Conservation (phyloP, 2,113 vertebrate species). For the Pristiophorus japonicus region DNA sequence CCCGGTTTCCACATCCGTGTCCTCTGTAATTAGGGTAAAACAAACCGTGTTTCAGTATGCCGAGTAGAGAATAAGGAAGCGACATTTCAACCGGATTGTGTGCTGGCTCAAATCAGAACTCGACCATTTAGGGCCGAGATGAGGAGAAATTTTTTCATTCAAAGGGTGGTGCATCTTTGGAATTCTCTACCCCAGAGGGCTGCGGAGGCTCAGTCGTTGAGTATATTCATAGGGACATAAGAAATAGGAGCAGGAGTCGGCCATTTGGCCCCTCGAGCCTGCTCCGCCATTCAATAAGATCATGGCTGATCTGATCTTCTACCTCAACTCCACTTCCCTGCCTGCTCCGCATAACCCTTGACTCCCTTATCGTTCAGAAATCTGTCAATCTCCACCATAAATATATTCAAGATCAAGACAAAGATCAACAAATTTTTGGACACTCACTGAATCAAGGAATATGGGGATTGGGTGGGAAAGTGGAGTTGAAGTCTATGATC, state of each 20-base stretch:
- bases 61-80: neutral
- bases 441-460: neutral
- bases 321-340: too few species aligned
- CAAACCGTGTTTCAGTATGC: neutral
- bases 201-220: neutral
- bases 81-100: neutral
- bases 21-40: slow-evolving; percentile 43
- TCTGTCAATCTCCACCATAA: too few species aligned
- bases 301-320: too few species aligned
- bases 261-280: too few species aligned
- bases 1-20: slow-evolving; percentile 54
- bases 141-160: neutral
- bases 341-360: too few species aligned
- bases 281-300: too few species aligned
- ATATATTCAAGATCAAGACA: too few species aligned
- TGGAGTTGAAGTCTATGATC: neutral
- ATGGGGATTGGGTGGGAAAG: neutral
- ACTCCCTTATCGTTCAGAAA: too few species aligned
- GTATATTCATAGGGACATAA: too few species aligned
- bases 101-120: neutral
- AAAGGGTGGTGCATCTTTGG: neutral
- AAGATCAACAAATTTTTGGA: neutral
- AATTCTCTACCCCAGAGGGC: too few species aligned
- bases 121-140: neutral
- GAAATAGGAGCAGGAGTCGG: too few species aligned